Base-by-base conservation (phyloP, 2,888 invertebrate genomes). In the Drosophila prolongata region DNA sequence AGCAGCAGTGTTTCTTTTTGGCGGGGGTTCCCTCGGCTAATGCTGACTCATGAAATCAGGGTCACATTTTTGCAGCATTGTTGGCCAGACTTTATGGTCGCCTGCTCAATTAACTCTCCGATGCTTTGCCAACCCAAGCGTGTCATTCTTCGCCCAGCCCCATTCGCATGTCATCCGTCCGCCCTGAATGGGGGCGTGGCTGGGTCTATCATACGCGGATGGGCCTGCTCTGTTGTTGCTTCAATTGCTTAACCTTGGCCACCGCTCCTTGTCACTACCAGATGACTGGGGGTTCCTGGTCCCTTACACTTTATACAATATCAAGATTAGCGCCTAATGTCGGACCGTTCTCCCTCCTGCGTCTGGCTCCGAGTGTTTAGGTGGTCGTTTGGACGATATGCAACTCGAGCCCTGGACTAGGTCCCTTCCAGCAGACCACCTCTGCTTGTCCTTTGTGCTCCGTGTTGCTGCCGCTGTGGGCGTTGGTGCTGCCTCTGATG, bases 41-140 rank as follows among this genome's bases (percentile, higher is more conserved):
- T 79, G 90, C 89, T 90, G 91, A 90, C 87, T 90, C 87, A 89
- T 84, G 85, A 87, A 90, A 90, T 91, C 90, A 90, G 90, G 87
- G 90, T 91, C 90, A 89, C 90, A 90, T 86, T 85, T 79, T 90
- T 89, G 89, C 86, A 81, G 90, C 90, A 81, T 91, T 89, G 91
- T 89, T 90, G 90, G 77, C 87, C 86, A 83, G 89, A 89, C 80
- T 90, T 91, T 90, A 91, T 90, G 90, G 90, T 90, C 81, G 90
- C 87, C 86, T 87, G 89, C 90, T 92, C 91, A 92, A 91, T 92
- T 92, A 91, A 91, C 90, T 90, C 90, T 89, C 89, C 81, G 83
- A 71, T 60, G 44, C 58, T 62, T 61, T 50, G 66, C 59, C 54
- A 30, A 30, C 6, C 30, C 30, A 30, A 8, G 30, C 59, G 69